Base-by-base conservation (phyloP, 2,113 vertebrate genomes). In the Dissostichus mawsoni region DNA sequence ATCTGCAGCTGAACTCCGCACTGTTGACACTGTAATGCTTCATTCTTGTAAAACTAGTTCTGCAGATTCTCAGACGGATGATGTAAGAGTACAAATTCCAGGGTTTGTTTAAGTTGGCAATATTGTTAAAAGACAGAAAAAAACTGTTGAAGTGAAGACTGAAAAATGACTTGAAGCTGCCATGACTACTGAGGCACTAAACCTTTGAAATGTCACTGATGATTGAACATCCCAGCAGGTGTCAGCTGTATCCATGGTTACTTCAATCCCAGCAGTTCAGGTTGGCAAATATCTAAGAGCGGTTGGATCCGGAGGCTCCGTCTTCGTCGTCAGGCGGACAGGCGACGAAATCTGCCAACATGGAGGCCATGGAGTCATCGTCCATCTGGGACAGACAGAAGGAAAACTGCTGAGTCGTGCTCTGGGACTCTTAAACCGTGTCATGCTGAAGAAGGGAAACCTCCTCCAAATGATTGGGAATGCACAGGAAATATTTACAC, bases 331-430 rank as follows among this genome's bases (percentile, higher is more conserved):
- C 97, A 3, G 97, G 97, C 0, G 97, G 97, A 63, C 96, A 97
- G 75, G 97, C 96, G 0, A 97, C 94, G 79, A 98, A 97, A 61
- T 97, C 97, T 0, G 97, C 97, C 91, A 98, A 74, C 97, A 97
- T 98, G 83, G 97, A 95, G 20, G 95, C 96, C 82, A 97, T 95
- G 63, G 92, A 89, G 9, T 96, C 96, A 6, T 96, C 94, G 8
- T 95, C 93, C 71, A 91, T 20, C 95, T 95, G 84, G 41, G 23
- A 80, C 36, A 74, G 36, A 80, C 3, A 58, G 3, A 67, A 29
- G 23, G 17, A 52, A 17, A 51, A 53, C 16, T 11, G 57, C 9
- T 74, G 62, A 57, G 14, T 4, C 58, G 5, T 11, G 47, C 5
- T 41, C 36, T 41, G 36, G 36, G 8, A 41, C 36, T 41, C 8